phyloP scores from a whole-genome alignment of 2,113 vertebrate genomes.

The Prunella fulvescens region DNA sequence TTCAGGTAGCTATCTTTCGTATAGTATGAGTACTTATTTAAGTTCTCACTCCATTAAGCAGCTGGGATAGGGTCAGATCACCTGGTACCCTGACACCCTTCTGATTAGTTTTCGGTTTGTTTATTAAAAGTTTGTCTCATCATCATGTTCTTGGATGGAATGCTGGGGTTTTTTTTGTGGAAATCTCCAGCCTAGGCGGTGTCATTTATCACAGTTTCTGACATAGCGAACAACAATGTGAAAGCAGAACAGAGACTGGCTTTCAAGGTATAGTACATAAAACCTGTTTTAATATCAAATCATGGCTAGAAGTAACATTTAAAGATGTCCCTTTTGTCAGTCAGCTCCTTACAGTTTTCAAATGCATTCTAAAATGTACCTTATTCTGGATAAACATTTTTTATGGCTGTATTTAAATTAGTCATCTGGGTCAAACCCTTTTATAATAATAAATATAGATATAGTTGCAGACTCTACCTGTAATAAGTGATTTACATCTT shows the following conservation, averaged over 20 bases:
- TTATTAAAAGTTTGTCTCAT: not conserved
- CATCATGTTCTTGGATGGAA: not conserved
- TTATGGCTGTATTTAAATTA: not conserved
- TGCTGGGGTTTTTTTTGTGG: not conserved
- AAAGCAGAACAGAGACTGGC: not conserved
- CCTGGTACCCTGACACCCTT: fast-evolving
- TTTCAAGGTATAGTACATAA: not conserved
- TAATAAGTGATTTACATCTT: not conserved
- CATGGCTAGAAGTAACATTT: not conserved
- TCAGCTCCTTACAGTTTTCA: not conserved
- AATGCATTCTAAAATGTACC: not conserved
- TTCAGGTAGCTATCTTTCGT: not conserved
- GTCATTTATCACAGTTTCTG: not conserved
- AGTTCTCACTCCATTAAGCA: not conserved
- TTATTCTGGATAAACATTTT: not conserved
- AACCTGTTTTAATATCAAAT: not conserved
- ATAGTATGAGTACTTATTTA: not conserved
- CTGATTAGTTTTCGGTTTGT: not conserved
- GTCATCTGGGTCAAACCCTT: not conserved
- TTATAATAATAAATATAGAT: not conserved
- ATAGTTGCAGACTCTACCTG: not conserved
- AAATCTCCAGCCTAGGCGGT: not conserved
- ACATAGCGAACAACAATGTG: not conserved
- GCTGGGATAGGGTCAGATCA: not conserved
- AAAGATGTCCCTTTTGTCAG: not conserved